Evolutionary conservation across 1,140 invertebrate genomes (phyloP), one percentile per base, ranked within the genome.

Genomic region (Panagrolaimus sp.): DNA sequence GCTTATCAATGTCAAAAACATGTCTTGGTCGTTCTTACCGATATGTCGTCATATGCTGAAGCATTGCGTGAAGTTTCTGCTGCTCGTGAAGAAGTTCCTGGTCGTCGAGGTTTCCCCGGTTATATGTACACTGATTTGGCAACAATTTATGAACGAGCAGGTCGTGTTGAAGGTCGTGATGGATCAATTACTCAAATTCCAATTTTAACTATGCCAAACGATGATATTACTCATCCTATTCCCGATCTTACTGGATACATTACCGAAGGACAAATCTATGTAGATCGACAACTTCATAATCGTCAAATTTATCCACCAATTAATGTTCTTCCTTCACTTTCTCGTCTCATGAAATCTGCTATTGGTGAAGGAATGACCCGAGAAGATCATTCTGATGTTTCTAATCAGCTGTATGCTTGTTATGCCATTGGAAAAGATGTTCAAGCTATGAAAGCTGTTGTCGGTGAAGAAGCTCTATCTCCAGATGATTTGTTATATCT

Each of bases 101-200:
- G 91, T 82, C 88, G 91, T 85, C 88, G 91, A 86, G 91, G 91
- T 89, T 93, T 91, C 88, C 90, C 92, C 77, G 93, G 93, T 89
- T 96, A 96, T 88, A 96, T 96, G 94, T 96, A 96, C 91, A 96
- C 93, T 46, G 93, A 96, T 90, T 90, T 96, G 87, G 93, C 93
- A 58, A 96, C 93, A 9, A 95, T 96, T 82, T 96, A 96, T 84
- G 93, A 96, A 86, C 88, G 93, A 77, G 93, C 93, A 78, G 93
- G 93, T 43, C 89, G 93, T 83, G 93, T 96, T 21, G 92, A 94
- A 84, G 93, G 93, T 32, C 88, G 93, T 77, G 94, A 93, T 84
- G 93, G 93, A 32, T 96, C 93, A 68, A 96, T 96, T 79, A 96
- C 93, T 3, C 93, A 96, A 85, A 96, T 96, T 85, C 93, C 93